These are phyloP conservation scores for Proisotoma minuta DNA, from an alignment of 2,888 invertebrate genomes.

Conservation along the genomic window DNA sequence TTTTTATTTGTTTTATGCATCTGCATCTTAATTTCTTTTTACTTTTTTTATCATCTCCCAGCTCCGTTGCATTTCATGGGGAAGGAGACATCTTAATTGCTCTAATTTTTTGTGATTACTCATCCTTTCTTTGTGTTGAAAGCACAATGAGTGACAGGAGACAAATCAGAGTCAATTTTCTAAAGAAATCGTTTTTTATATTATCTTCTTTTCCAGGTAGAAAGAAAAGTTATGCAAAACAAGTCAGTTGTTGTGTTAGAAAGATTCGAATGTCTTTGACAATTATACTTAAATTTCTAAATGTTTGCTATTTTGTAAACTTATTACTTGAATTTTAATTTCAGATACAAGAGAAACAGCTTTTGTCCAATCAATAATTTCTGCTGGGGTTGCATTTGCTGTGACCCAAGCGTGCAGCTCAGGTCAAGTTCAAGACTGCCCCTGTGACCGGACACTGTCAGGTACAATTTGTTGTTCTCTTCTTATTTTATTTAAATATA, in stretches of 20 bases:
- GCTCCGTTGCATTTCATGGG: neutral
- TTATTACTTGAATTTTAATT: constrained; percentile 26
- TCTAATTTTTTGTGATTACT: neutral
- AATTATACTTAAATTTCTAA: too few species aligned
- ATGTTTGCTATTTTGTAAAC: neutral
- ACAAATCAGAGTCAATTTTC: neutral
- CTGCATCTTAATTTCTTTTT: neutral
- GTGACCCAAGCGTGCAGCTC: constrained; percentile 84
- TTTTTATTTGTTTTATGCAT: neutral
- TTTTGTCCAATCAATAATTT: constrained; percentile 84
- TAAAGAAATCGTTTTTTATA: neutral
- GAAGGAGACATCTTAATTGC: neutral
- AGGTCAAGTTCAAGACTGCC: constrained; percentile 76
- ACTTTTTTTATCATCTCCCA: neutral
- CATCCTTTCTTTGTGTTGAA: neutral
- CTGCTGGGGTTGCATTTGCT: constrained; percentile 79
- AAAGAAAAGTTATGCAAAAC: neutral
- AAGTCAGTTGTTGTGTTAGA: too few species aligned
- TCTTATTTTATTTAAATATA: too few species aligned
- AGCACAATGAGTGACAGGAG: neutral
- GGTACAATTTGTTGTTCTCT: constrained; percentile 28
- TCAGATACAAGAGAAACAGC: constrained; percentile 86
- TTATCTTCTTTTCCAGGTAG: neutral
- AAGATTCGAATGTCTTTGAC: too few species aligned
- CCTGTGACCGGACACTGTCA: constrained; percentile 46